Evolutionary conservation across 2,113 vertebrate genomes (phyloP).

Genomic region (Ahaetulla prasina): DNA sequence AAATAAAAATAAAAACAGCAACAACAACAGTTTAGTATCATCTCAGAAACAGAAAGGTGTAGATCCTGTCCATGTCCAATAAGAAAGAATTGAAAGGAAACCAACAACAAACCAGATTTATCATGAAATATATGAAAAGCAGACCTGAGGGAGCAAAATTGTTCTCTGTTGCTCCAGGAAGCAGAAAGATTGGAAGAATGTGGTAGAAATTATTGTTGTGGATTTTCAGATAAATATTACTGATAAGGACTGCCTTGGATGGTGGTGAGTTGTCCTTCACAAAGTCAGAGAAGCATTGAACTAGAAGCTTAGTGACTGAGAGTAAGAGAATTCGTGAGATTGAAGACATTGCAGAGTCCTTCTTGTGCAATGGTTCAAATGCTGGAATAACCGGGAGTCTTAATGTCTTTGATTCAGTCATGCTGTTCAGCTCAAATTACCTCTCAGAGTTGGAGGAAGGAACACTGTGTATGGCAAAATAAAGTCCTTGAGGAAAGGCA

Average conservation of each 20-base stretch:
- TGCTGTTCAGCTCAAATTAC: neutral
- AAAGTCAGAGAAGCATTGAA: neutral
- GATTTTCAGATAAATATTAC: neutral
- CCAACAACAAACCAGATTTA: neutral
- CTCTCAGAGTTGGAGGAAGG: neutral
- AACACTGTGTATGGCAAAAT: neutral
- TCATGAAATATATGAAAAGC: neutral
- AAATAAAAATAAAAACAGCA: no score
- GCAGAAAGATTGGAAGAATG: neutral
- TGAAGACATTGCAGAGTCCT: neutral
- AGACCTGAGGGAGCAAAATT: neutral
- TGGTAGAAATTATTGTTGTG: neutral
- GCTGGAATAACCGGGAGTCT: neutral
- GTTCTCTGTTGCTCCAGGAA: neutral
- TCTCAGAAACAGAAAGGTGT: neutral
- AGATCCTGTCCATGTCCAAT: neutral
- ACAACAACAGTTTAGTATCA: neutral
- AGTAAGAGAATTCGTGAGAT: neutral
- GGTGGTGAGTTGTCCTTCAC: neutral
- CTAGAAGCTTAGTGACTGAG: neutral
- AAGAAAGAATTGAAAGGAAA: neutral
- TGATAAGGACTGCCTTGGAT: neutral
- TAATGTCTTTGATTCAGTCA: neutral
- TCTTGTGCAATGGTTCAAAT: neutral
- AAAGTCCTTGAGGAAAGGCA: neutral